Evolutionary conservation across 2,113 vertebrate species (phyloP).

Genomic region (Microcebus griseorufus): DNA sequence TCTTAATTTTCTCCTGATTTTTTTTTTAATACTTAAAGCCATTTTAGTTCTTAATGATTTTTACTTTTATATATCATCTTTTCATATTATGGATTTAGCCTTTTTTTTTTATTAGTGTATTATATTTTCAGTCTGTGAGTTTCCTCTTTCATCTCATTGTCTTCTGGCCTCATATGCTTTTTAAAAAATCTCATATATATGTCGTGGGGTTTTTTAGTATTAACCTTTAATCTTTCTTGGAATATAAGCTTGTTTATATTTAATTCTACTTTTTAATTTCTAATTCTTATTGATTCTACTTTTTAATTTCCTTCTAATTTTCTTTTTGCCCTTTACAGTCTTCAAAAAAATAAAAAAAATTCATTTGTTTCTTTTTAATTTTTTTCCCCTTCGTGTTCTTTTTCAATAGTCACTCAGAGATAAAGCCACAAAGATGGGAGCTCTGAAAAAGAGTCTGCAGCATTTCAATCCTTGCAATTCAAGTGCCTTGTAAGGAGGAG

Average conservation of each 20-base stretch:
- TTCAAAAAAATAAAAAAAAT: neutral
- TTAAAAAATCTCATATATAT: neutral
- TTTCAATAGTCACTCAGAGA: neutral
- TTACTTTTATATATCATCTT: neutral
- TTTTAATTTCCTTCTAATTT: slow-evolving; percentile 9
- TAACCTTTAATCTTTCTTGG: neutral
- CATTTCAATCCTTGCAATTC: neutral
- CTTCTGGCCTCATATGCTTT: neutral
- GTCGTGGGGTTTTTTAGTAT: neutral
- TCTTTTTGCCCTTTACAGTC: neutral
- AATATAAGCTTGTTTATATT: neutral
- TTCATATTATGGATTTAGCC: neutral
- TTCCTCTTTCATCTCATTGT: neutral
- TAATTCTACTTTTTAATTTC: neutral
- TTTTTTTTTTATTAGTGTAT: neutral
- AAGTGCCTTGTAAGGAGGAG: neutral
- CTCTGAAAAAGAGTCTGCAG: neutral
- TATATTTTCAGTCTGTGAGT: neutral
- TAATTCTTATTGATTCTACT: neutral
- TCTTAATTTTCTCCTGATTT: neutral
- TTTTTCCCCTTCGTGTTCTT: neutral
- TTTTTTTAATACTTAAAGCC: neutral
- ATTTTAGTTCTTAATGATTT: neutral
- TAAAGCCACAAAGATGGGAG: neutral
- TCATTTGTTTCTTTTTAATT: neutral